Percentiles rank a stretch among this genome's conserved stretches.
Conservation (phyloP, 1,140 invertebrate species). For the Orius insidiosus region DNA sequence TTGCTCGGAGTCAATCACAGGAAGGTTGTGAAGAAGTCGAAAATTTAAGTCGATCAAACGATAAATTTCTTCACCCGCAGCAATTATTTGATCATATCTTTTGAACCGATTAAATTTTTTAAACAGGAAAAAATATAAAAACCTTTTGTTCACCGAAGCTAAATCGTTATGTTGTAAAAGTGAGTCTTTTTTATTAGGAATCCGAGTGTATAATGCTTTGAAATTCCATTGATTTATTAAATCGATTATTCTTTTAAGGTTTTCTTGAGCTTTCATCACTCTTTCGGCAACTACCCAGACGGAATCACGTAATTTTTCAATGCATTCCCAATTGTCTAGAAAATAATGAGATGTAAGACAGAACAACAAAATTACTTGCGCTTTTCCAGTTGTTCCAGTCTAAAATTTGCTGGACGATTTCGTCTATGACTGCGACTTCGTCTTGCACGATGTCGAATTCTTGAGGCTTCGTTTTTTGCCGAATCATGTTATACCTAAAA, state of each 20-base stretch:
- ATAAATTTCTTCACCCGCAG: constrained; percentile 35
- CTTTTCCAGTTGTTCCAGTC: constrained; percentile 47
- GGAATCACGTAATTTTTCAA: constrained; percentile 30
- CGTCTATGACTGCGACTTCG: constrained; percentile 44
- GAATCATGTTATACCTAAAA: constrained; percentile 47
- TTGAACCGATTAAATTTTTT: background rate
- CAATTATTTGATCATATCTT: constrained; percentile 36
- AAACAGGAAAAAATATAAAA: background rate
- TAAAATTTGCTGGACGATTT: constrained; percentile 39
- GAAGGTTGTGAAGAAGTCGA: constrained; percentile 24
- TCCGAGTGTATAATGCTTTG: constrained; percentile 45
- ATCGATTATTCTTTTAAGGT: constrained; percentile 28
- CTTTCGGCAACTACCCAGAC: constrained; percentile 40
- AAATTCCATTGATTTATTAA: constrained; percentile 49
- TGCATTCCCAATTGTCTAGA: constrained; percentile 37
- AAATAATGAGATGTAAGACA: background rate
- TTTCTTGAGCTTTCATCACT: constrained; percentile 40
- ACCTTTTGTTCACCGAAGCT: constrained; percentile 4
- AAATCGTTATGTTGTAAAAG: constrained; percentile 5
- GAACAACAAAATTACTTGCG: constrained; percentile 31
- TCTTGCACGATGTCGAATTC: constrained; percentile 48
- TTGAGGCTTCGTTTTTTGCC: constrained; percentile 39
- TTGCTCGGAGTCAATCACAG: background rate
- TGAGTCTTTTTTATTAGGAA: constrained; percentile 15
- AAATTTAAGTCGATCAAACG: constrained; percentile 43